Evolutionary conservation across 1,140 invertebrate genomes (phyloP), one percentile per base, ranked within the genome.

Genomic region (Oryzaephilus surinamensis): DNA sequence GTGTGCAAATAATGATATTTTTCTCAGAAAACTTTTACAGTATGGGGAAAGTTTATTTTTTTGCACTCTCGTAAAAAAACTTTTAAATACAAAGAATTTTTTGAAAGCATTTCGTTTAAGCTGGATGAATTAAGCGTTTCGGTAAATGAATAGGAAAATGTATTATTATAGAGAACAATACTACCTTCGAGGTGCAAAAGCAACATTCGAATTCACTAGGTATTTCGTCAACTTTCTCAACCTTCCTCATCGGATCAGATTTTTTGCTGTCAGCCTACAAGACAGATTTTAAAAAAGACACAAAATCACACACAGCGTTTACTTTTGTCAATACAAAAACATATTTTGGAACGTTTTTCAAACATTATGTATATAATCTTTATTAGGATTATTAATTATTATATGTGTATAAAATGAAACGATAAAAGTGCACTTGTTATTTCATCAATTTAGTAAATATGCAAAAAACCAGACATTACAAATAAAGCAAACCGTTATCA

Each of bases 141-240:
- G n/a, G n/a, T n/a, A n/a, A n/a, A n/a, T n/a, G n/a, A 30, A 28
- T 35, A 45, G 35, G 38, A 35, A 34, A 20, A 36, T 27, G 12
- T 36, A 43, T 38, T 48, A 47, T 40, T 46, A 50, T 37, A 45
- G 37, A 43, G 49, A 37, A 42, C 38, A 49, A 58, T 68, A 74
- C 76, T 88, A 90, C 86, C 84, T 90, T 88, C 63, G 84, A 81
- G 63, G 83, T 85, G 78, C 86, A 90, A 84, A 88, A 90, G 77
- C 86, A 90, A 84, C 86, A 90, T 77, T 89, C 86, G 76, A 87
- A 86, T 74, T 89, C 85, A 73, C 81, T 87, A 72, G 84, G 84
- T 66, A 86, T 69, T 67, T 82, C 80, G 64, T 80, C 78, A 57
- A 79, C 65, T 72, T 77, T 76, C 58, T 77, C 75, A 66, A 71